These are phyloP conservation scores for Amia ocellicauda DNA, from an alignment of 2,113 vertebrate genomes.

Conservation along the genomic window DNA sequence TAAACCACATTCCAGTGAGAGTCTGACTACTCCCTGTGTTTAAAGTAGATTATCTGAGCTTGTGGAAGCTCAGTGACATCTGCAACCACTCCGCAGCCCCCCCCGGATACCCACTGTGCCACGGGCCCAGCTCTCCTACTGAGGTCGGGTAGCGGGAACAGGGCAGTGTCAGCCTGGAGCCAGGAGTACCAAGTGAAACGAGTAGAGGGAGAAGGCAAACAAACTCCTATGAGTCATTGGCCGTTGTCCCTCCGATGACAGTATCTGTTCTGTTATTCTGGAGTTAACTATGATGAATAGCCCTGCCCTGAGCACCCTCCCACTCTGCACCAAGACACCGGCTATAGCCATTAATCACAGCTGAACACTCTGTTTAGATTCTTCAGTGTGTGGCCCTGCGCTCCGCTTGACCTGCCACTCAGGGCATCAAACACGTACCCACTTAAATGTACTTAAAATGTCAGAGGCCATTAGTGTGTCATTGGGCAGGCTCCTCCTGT, in stretches of 20 bases:
- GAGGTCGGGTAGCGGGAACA: not conserved
- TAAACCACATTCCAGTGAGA: too few species aligned
- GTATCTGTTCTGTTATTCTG: slow-evolving; percentile 6
- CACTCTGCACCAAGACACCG: not conserved
- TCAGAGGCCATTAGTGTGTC: slow-evolving; percentile 1
- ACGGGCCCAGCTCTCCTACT: too few species aligned
- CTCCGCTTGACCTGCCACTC: slow-evolving; percentile 14
- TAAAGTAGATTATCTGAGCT: too few species aligned
- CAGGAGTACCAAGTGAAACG: not conserved
- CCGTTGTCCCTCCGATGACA: slow-evolving; percentile 1
- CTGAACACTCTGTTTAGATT: slow-evolving; percentile 5
- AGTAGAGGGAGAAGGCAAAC: too few species aligned
- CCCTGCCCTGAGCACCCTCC: not conserved
- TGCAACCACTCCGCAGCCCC: too few species aligned
- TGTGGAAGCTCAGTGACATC: too few species aligned
- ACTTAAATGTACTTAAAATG: slow-evolving; percentile 12
- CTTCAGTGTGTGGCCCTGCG: slow-evolving; percentile 8
- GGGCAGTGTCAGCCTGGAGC: not conserved
- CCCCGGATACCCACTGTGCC: too few species aligned
- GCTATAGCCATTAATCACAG: slow-evolving; percentile 6
- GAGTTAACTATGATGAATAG: not conserved
- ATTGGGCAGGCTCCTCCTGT: slow-evolving; percentile 4
- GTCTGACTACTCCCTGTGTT: too few species aligned
- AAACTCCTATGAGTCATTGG: not conserved
- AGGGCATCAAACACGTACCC: slow-evolving; percentile 2